Conservation (phyloP, 1,140 invertebrate species). For the Reticulitermes speratus region DNA sequence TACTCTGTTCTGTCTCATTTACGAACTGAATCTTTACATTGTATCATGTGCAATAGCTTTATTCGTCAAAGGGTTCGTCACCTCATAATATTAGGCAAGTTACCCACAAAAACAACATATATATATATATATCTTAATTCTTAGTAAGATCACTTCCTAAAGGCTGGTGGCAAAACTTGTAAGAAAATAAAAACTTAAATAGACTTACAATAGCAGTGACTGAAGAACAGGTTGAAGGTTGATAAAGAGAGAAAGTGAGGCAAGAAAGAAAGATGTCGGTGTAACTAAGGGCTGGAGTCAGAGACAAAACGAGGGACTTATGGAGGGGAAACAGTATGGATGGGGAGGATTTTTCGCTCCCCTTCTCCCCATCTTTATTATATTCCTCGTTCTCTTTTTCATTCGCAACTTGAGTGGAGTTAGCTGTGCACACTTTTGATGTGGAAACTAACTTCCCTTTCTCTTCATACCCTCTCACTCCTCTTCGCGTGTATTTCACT, state of each 20-base stretch:
- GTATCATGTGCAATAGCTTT: too few species aligned
- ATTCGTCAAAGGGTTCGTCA: too few species aligned
- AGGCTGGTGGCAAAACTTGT: too few species aligned
- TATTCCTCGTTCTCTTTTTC: slow-evolving; percentile 2
- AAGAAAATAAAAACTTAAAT: too few species aligned
- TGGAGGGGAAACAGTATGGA: slow-evolving; percentile 10
- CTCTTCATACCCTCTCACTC: neutral
- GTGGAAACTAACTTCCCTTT: neutral
- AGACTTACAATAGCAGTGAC: neutral
- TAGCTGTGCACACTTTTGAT: slow-evolving; percentile 5
- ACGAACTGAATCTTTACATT: too few species aligned
- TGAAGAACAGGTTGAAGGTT: neutral
- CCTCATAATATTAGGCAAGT: too few species aligned
- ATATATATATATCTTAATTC: too few species aligned
- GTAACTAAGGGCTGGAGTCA: neutral
- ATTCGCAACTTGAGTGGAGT: neutral
- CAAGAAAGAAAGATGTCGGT: neutral
- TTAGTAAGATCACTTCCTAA: too few species aligned
- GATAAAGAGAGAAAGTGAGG: neutral
- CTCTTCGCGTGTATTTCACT: slow-evolving; percentile 11
- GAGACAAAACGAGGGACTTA: slow-evolving; percentile 5
- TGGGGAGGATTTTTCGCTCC: slow-evolving; percentile 8
- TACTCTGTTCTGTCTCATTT: too few species aligned
- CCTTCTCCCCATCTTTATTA: slow-evolving; percentile 15
- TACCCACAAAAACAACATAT: too few species aligned